Conservation (phyloP, 2,888 invertebrate genomes). For the Eurois occulta region DNA sequence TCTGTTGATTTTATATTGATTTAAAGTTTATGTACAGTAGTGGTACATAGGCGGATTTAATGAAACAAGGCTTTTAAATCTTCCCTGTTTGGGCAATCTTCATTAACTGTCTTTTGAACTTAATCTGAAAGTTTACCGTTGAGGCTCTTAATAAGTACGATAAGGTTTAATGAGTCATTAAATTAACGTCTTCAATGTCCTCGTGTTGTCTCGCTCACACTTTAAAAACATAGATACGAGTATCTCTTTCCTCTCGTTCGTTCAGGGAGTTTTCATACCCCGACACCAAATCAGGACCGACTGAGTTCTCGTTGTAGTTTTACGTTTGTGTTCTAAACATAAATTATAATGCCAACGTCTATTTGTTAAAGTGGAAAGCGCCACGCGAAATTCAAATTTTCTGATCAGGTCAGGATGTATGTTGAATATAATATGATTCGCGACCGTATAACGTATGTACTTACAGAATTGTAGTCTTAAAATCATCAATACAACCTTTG, state of each 20-base stretch:
- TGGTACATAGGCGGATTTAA: neutral
- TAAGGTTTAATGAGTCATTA: constrained; percentile 49
- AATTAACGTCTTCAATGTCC: constrained; percentile 31
- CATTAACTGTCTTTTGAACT: constrained; percentile 42
- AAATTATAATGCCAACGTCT: neutral
- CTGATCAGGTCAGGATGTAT: too few species aligned
- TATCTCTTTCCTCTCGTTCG: constrained; percentile 20
- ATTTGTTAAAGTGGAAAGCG: neutral
- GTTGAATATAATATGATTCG: too few species aligned
- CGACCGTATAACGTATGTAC: too few species aligned
- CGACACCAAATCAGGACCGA: constrained; percentile 14
- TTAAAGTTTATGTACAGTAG: neutral
- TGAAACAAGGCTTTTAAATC: neutral
- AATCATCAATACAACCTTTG: too few species aligned
- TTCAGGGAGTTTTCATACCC: constrained; percentile 27
- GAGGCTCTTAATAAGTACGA: constrained; percentile 36
- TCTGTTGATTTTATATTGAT: neutral
- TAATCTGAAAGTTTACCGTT: constrained; percentile 35
- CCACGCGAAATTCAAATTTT: too few species aligned
- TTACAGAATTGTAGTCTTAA: too few species aligned
- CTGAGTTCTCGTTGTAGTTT: constrained; percentile 20
- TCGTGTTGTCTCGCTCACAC: constrained; percentile 32
- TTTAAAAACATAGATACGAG: neutral
- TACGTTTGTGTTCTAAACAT: neutral
- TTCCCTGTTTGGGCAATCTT: constrained; percentile 32